phyloP scores from a whole-genome alignment of 2,888 invertebrate species.

The Acrobasis repandana region DNA sequence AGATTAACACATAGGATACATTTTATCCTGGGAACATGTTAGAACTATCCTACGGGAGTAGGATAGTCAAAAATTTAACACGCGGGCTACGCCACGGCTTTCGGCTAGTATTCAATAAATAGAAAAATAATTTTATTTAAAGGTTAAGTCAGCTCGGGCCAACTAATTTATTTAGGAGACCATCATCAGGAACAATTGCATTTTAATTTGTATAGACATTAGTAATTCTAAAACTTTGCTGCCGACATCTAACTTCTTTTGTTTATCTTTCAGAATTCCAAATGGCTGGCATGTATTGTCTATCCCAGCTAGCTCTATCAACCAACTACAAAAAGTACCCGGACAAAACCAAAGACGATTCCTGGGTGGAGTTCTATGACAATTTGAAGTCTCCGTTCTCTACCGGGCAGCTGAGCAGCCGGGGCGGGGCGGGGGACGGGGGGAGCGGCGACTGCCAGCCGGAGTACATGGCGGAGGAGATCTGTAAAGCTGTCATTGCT shows the following conservation, averaged over 20 bases:
- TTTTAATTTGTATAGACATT: no score
- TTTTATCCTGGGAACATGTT: no score
- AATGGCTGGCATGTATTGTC: slow-evolving; percentile 59
- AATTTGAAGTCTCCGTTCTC: slow-evolving; percentile 51
- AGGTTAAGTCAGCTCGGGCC: no score
- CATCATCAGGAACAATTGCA: no score
- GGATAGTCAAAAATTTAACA: no score
- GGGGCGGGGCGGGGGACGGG: slow-evolving; percentile 44
- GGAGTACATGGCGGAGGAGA: slow-evolving; percentile 63
- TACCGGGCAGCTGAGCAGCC: slow-evolving; percentile 30
- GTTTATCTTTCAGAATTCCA: slow-evolving; percentile 58
- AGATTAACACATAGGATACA: no score
- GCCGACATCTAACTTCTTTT: neutral
- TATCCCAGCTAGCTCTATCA: slow-evolving; percentile 60
- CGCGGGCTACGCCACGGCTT: no score
- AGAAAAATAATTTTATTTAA: no score
- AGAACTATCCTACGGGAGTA: no score
- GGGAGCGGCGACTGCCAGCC: slow-evolving; percentile 58
- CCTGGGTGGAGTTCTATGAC: slow-evolving; percentile 54
- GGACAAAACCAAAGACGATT: slow-evolving; percentile 49
- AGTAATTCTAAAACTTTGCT: no score
- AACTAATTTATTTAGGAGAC: no score
- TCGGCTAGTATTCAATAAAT: no score
- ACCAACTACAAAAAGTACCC: slow-evolving; percentile 45
- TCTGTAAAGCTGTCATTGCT: slow-evolving; percentile 58